Base-by-base conservation (phyloP, 35 echinoderm and acorn worm species). In the Chiridota heheva region DNA sequence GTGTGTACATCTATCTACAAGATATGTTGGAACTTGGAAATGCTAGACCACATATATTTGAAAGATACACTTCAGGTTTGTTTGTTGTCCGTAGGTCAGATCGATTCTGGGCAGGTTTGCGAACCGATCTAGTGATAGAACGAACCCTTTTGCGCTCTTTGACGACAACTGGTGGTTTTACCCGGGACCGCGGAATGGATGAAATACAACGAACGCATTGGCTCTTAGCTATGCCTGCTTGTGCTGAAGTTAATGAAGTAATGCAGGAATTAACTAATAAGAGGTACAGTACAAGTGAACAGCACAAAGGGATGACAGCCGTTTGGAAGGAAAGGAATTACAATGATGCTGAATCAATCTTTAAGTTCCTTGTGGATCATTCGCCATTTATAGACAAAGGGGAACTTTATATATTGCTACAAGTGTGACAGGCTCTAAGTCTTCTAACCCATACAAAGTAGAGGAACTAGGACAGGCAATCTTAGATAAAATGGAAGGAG, bases 251-350 rank as follows among this genome's bases (percentile, higher is more conserved):
- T 3, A 86, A 86, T 20, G 37, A 29, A 40, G 83, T 77, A 0
- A 82, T 92, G 69, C 83, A 92, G 34, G 43, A 85, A 29, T 34
- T 86, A n/a, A n/a, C n/a, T n/a, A n/a, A n/a, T n/a, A n/a, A n/a
- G n/a, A n/a, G n/a, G n/a, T n/a, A n/a, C n/a, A n/a, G n/a, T n/a
- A n/a, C n/a, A n/a, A n/a, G n/a, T n/a, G n/a, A n/a, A n/a, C n/a
- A n/a, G n/a, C n/a, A n/a, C n/a, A n/a, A n/a, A n/a, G n/a, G n/a
- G n/a, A n/a, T n/a, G n/a, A n/a, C n/a, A n/a, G n/a, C n/a, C n/a
- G n/a, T n/a, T n/a, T n/a, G n/a, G n/a, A n/a, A n/a, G n/a, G n/a
- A n/a, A n/a, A n/a, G n/a, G n/a, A n/a, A n/a, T n/a, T n/a, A n/a
- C n/a, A n/a, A n/a, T n/a, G n/a, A n/a, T n/a, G n/a, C n/a, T n/a